A percentile compares a stretch with the other conserved stretches of the same genome.
phyloP scores from a whole-genome alignment of 2,888 invertebrate genomes.

The Eutolmus rufibarbis region DNA sequence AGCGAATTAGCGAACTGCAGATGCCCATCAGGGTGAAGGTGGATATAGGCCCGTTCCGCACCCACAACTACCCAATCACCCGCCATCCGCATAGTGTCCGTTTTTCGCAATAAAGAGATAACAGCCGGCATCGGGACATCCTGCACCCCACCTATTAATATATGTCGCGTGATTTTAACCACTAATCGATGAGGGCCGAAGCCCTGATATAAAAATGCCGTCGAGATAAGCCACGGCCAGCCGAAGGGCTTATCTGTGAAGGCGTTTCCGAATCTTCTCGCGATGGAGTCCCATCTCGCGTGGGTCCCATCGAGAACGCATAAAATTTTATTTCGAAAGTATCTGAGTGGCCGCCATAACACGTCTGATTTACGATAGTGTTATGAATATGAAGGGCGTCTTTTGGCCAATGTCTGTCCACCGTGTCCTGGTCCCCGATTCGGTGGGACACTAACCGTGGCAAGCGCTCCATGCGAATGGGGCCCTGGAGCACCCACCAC shows the following conservation, averaged over 20 bases:
- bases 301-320: not conserved
- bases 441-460: not conserved
- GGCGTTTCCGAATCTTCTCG: not conserved
- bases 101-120: slow-evolving; percentile 4
- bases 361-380: slow-evolving; percentile 32
- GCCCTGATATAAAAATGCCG: slow-evolving; percentile 3
- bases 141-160: not conserved
- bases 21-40: not conserved
- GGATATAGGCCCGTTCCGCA: not conserved
- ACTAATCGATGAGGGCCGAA: not conserved
- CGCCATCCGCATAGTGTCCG: not conserved
- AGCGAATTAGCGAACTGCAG: not conserved
- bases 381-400: slow-evolving; percentile 25
- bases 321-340: slow-evolving; percentile 32
- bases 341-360: not conserved
- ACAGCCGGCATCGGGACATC: not conserved
- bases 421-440: not conserved
- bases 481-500: not conserved
- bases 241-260: not conserved
- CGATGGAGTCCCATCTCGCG: not conserved
- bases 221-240: slow-evolving; percentile 4
- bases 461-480: not conserved
- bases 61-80: not conserved
- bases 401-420: not conserved
- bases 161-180: slow-evolving; percentile 10